Evolutionary conservation across 2,113 vertebrate genomes (phyloP).

Genomic region (Oncorhynchus tshawytscha): DNA sequence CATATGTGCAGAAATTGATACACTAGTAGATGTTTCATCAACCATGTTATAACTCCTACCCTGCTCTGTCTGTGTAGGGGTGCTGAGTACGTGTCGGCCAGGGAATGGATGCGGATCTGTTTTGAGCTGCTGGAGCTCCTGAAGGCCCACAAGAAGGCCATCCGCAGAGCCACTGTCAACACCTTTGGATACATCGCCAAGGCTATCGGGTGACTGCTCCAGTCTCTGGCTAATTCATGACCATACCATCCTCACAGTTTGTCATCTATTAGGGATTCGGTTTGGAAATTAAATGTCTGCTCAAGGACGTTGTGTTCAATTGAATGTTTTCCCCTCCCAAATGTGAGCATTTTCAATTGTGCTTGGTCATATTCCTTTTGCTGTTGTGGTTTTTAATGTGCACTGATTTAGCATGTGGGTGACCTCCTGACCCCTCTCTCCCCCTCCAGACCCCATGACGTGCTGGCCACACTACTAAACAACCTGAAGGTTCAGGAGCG

Average conservation of each 20-base stretch:
- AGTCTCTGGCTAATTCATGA: too few species aligned
- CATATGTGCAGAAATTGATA: too few species aligned
- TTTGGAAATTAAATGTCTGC: too few species aligned
- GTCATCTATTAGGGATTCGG: too few species aligned
- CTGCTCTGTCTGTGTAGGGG: slow-evolving; percentile 73
- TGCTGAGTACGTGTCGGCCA: slow-evolving; percentile 97
- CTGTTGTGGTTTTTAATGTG: too few species aligned
- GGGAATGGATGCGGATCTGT: slow-evolving; percentile 99
- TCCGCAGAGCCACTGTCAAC: slow-evolving; percentile 97
- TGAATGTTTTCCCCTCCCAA: too few species aligned
- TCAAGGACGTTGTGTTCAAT: too few species aligned
- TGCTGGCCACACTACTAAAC: slow-evolving; percentile 93
- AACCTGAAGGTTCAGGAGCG: slow-evolving; percentile 98
- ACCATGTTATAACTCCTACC: too few species aligned
- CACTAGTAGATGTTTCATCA: too few species aligned
- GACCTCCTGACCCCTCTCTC: neutral
- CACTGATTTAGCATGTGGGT: too few species aligned
- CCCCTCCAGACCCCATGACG: slow-evolving; percentile 88
- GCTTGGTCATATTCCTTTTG: too few species aligned
- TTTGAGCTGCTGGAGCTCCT: slow-evolving; percentile 95
- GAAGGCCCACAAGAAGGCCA: slow-evolving; percentile 98
- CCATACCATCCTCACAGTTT: neutral
- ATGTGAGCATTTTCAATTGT: too few species aligned
- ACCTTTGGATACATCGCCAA: slow-evolving; percentile 99
- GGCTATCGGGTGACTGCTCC: slow-evolving; percentile 89